Conservation (phyloP, 2,888 invertebrate species). For the Kryphioiulus occultus region DNA sequence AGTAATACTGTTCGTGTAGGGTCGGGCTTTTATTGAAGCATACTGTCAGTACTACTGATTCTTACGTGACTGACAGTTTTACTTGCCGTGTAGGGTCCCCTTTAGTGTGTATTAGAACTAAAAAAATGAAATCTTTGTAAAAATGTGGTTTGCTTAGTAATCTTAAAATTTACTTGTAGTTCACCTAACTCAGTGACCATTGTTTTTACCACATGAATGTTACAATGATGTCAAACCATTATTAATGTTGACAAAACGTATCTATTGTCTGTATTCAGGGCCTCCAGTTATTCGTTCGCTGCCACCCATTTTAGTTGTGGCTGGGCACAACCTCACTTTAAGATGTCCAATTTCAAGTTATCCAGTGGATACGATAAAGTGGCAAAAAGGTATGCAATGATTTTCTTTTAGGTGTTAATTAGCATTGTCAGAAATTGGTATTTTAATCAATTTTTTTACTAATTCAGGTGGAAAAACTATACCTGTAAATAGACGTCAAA, state of each 20-base stretch:
- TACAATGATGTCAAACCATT: no score
- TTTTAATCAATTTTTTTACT: neutral
- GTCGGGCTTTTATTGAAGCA: no score
- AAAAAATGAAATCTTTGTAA: neutral
- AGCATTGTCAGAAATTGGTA: neutral
- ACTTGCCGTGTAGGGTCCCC: no score
- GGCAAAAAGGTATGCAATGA: slow-evolving; percentile 49
- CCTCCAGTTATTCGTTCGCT: slow-evolving; percentile 50
- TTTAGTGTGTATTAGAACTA: no score
- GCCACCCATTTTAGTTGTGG: slow-evolving; percentile 48
- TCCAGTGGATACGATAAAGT: slow-evolving; percentile 50
- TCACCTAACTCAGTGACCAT: no score
- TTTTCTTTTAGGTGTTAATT: neutral
- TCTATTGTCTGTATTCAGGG: slow-evolving; percentile 18
- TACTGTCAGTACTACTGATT: no score
- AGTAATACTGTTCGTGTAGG: neutral
- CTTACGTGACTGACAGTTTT: no score
- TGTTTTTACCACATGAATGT: no score
- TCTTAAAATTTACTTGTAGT: neutral
- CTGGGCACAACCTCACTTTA: slow-evolving; percentile 50
- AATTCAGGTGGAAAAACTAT: slow-evolving; percentile 76
- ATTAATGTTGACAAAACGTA: neutral
- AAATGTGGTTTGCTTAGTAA: neutral
- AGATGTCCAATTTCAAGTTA: slow-evolving; percentile 52
- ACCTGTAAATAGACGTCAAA: slow-evolving; percentile 94